phyloP scores from a whole-genome alignment of 2,797 vertebrate genomes.

The Heliangelus exortis region DNA sequence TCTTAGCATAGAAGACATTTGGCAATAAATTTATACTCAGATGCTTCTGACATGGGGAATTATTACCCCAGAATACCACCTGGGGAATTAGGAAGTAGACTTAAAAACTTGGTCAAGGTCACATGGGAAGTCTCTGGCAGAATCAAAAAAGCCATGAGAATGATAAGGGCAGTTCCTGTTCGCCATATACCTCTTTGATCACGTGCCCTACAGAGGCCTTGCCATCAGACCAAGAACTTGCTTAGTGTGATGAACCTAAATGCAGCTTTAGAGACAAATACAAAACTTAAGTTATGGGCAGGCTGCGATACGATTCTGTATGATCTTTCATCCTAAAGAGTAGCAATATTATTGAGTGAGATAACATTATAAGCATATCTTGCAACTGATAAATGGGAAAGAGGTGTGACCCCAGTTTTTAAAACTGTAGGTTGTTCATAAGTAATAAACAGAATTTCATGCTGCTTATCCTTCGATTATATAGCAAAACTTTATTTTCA shows the following conservation, averaged over 20 bases:
- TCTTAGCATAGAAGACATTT: not conserved
- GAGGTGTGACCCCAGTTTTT: not conserved
- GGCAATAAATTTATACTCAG: not conserved
- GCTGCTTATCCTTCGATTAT: not conserved
- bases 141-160: not conserved
- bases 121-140: not conserved
- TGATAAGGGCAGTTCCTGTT: not conserved
- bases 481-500: not conserved
- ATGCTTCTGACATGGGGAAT: not conserved
- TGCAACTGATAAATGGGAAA: not conserved
- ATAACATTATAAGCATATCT: not conserved
- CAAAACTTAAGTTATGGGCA: not conserved
- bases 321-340: not conserved
- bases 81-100: constrained; percentile 4
- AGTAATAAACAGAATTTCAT: not conserved
- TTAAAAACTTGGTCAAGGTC: not conserved
- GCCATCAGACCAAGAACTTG: not conserved
- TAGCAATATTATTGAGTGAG: not conserved
- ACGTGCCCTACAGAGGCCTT: not conserved
- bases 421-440: not conserved
- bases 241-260: not conserved
- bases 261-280: not conserved
- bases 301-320: not conserved
- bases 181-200: not conserved
- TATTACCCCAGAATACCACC: not conserved